Base-by-base conservation (phyloP, 2,888 invertebrate species). In the Malthinus flaveolus region DNA sequence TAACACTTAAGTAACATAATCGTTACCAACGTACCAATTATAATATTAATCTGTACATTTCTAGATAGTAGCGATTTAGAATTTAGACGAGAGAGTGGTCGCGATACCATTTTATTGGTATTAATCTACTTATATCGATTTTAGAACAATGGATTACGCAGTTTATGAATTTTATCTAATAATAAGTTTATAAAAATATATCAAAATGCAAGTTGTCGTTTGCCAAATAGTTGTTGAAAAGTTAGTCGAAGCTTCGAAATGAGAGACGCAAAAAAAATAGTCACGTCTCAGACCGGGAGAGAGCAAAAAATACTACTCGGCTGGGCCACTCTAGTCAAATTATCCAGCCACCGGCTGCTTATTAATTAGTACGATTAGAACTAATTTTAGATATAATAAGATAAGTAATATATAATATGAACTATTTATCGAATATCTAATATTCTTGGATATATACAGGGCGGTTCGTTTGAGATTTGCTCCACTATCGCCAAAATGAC, bases 11-110 rank as follows among this genome's bases (percentile, higher is more conserved):
- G 74, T 72, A 72, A 76, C 76, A 78, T 77, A 77, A 78, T 78
- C 75, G 71, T 76, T 77, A 75, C 78, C 86, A 87, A 82, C 55
- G 87, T 87, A 87, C 88, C 87, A 87, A 87, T 71, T 76, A 74
- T 70, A 71, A 68, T 80, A 81, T 76, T 79, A 79, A 79, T 74
- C 76, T 80, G 78, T 78, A 77, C 75, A 74, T 75, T 75, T 23
- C 69, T 75, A 75, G 73, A 57, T 62, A 62, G 58, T 65, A 63
- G 60, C 52, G 56, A 61, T 62, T 59, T 62, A 63, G 61, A 36
- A 53, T 13, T 46, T 61, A 63, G 63, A 54, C 51, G 56, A 59
- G 61, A 61, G 65, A 65, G 64, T 64, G 64, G 64, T 63, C 62
- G 49, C 56, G 56, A 61, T 59, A 62, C 62, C 61, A 49, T 54